These are phyloP conservation scores for Drosophila mauritiana DNA, from an alignment of 1,140 invertebrate species.

Conservation along the genomic window DNA sequence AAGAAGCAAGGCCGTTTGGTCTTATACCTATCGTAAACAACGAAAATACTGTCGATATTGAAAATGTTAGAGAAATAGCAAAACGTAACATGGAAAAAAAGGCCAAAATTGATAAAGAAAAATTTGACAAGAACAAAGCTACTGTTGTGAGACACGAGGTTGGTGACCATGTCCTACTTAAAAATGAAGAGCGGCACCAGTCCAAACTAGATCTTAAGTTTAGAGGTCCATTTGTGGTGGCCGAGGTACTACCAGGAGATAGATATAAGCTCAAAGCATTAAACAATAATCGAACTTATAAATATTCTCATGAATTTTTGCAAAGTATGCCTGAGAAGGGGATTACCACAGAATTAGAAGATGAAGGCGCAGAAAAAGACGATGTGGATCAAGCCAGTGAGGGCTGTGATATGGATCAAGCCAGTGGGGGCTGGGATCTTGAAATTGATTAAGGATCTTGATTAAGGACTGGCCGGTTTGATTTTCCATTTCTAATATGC, in stretches of 20 bases:
- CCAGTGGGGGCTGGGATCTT: neutral
- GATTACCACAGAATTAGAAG: neutral
- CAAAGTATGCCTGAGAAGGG: slow-evolving; percentile 3
- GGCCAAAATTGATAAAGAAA: too few relatives aligned
- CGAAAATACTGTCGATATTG: slow-evolving; percentile 4
- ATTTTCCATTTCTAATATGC: too few relatives aligned
- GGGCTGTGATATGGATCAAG: neutral
- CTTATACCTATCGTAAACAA: slow-evolving; percentile 12
- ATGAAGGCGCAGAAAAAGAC: neutral
- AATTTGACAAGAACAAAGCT: too few relatives aligned
- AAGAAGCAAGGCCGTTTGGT: slow-evolving; percentile 16
- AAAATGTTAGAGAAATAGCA: too few relatives aligned
- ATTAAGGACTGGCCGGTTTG: too few relatives aligned
- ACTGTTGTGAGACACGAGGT: too few relatives aligned
- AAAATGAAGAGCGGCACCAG: neutral
- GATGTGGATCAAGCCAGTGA: neutral
- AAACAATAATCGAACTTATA: slow-evolving; percentile 12
- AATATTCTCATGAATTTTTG: slow-evolving; percentile 21
- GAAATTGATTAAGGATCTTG: too few relatives aligned
- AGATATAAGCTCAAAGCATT: slow-evolving; percentile 14
- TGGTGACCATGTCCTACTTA: too few relatives aligned
- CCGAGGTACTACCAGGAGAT: slow-evolving; percentile 11
- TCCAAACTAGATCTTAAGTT: neutral
- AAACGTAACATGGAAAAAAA: too few relatives aligned
- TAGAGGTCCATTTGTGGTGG: slow-evolving; percentile 15